Conservation (phyloP, 2,888 invertebrate genomes). For the Brenthis daphne region DNA sequence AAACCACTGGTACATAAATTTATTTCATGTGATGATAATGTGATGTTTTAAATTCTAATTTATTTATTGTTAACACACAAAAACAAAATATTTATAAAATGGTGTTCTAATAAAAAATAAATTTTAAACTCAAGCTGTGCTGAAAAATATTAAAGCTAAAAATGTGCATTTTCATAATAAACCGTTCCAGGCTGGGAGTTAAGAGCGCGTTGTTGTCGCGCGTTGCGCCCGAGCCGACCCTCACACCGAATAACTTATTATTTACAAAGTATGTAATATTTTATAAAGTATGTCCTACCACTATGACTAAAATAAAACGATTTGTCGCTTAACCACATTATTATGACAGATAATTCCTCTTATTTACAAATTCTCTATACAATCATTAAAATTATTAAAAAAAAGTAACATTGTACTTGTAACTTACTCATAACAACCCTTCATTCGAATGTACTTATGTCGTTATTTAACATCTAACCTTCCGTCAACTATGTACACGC, state of each 20-base stretch:
- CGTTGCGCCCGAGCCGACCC: conserved; percentile 41
- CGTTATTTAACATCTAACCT: conserved; percentile 58
- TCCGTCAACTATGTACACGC: conserved; percentile 66
- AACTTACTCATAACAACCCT: conserved; percentile 65
- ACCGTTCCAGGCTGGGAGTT: conserved; percentile 40
- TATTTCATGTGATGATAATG: conserved; percentile 65
- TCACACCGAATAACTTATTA: conserved; percentile 66
- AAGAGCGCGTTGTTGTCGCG: conserved; percentile 16
- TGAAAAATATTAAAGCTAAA: conserved; percentile 71
- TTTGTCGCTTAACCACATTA: conserved; percentile 79
- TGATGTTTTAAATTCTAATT: conserved; percentile 55
- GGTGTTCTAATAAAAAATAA: conserved; percentile 36
- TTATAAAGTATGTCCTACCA: conserved; percentile 73
- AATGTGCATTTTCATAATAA: conserved; percentile 71
- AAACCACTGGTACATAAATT: conserved; percentile 32
- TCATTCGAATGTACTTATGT: conserved; percentile 71
- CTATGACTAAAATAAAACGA: conserved; percentile 80
- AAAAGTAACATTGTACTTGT: conserved; percentile 80
- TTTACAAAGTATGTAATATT: conserved; percentile 66
- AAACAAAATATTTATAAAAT: conserved; percentile 44
- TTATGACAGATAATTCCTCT: conserved; percentile 81
- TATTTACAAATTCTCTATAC: conserved; percentile 81
- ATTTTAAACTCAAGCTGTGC: conserved; percentile 64
- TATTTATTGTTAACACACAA: conserved; percentile 39
- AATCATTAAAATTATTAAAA: conserved; percentile 68